A percentile compares a stretch with the other conserved stretches of the same genome.
Conservation (phyloP, 2,888 invertebrate species). For the Brachypalpus laphriformis region DNA sequence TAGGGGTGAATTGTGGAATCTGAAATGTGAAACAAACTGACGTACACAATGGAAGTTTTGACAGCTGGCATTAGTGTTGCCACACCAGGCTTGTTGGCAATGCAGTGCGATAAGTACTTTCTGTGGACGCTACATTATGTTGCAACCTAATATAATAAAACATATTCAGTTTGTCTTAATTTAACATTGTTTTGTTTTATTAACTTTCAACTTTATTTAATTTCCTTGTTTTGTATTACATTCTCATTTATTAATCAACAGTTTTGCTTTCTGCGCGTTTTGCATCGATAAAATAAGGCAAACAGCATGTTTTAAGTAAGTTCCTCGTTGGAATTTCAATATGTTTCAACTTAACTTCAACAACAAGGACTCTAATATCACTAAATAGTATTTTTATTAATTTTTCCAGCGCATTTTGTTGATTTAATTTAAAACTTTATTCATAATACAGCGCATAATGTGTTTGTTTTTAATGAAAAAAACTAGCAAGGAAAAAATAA, state of each 20-base stretch:
- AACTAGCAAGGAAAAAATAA: neutral
- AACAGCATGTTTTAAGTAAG: constrained; percentile 4
- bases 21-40: no score
- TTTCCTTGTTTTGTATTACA: constrained; percentile 45
- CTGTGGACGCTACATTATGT: no score
- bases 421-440: neutral
- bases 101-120: no score
- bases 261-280: constrained; percentile 14
- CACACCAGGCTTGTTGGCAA: no score
- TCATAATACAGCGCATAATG: neutral
- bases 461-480: neutral
- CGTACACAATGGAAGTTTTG: no score
- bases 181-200: constrained; percentile 47
- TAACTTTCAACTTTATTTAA: constrained; percentile 18
- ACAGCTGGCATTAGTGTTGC: no score
- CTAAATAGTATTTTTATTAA: neutral
- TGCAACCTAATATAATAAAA: no score
- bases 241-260: constrained; percentile 15
- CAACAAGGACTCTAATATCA: constrained; percentile 31
- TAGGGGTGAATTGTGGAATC: no score
- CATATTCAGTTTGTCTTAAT: neutral
- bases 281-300: constrained; percentile 48
- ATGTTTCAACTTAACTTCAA: neutral
- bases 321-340: neutral
- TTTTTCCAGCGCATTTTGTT: neutral